A percentile compares a stretch with the other conserved stretches of the same genome.
These are phyloP conservation scores for Arvicanthis niloticus DNA, from an alignment of 2,113 vertebrate genomes.

Conservation along the genomic window DNA sequence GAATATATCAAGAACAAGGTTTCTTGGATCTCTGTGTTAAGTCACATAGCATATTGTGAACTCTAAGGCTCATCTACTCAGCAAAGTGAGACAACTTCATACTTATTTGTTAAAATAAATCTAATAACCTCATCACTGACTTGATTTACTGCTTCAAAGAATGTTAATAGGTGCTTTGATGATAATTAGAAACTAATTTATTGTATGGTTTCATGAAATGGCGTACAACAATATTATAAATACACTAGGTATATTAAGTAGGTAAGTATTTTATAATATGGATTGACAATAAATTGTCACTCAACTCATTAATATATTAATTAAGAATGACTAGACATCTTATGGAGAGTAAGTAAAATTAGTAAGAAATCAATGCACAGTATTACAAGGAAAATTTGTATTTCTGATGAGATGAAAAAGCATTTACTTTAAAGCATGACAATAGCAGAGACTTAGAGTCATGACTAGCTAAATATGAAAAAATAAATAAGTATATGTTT, in stretches of 20 bases:
- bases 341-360: not conserved
- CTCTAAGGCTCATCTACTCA: not conserved
- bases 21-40: not conserved
- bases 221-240: not conserved
- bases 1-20: not conserved
- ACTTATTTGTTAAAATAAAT: not conserved
- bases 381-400: not conserved
- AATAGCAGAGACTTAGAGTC: not conserved
- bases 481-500: not conserved
- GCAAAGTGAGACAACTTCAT: not conserved
- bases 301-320: not conserved
- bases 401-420: slow-evolving; percentile 6
- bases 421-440: not conserved
- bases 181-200: not conserved
- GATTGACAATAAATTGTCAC: not conserved
- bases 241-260: not conserved
- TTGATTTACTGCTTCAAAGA: not conserved
- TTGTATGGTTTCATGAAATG: not conserved
- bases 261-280: not conserved
- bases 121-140: not conserved
- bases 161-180: not conserved
- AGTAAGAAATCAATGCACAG: not conserved
- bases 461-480: not conserved
- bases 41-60: not conserved
- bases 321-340: not conserved